Conservation (phyloP, 2,888 invertebrate species). For the Drosophila flavopinicola region DNA sequence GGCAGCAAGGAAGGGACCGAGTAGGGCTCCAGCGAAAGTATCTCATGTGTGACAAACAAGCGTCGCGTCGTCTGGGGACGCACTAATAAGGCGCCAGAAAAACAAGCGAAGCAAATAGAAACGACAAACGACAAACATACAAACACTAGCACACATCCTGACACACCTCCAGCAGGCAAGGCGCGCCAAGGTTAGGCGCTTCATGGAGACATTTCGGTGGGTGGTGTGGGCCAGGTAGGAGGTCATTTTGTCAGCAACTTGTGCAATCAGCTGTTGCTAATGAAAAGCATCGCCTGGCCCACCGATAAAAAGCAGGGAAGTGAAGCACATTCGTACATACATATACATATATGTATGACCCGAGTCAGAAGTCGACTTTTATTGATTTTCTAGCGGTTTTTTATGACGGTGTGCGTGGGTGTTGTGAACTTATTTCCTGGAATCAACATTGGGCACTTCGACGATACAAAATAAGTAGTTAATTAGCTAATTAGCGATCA, state of each 20-base stretch:
- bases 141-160: constrained; percentile 18
- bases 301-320: not conserved
- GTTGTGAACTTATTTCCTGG: constrained; percentile 24
- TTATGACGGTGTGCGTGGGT: constrained; percentile 7
- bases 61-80: constrained; percentile 43
- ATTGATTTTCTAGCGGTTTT: constrained; percentile 53
- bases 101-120: constrained; percentile 17
- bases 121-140: constrained; percentile 11
- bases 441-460: constrained; percentile 18
- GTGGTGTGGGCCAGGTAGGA: constrained; percentile 28
- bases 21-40: constrained; percentile 15
- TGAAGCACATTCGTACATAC: not conserved
- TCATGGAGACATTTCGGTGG: constrained; percentile 18
- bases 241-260: constrained; percentile 61
- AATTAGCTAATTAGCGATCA: constrained; percentile 52
- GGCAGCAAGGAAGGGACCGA: not conserved
- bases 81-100: constrained; percentile 69
- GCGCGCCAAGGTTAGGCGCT: constrained; percentile 67
- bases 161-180: constrained; percentile 34
- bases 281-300: constrained; percentile 60
- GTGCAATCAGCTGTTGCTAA: constrained; percentile 79
- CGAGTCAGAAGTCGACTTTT: constrained; percentile 40
- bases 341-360: not conserved
- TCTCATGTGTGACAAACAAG: constrained; percentile 42
- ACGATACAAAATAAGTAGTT: constrained; percentile 10